Evolutionary conservation across 2,797 vertebrate species (phyloP), one percentile per base, ranked within the genome.

Genomic region (Dallia pectoralis): DNA sequence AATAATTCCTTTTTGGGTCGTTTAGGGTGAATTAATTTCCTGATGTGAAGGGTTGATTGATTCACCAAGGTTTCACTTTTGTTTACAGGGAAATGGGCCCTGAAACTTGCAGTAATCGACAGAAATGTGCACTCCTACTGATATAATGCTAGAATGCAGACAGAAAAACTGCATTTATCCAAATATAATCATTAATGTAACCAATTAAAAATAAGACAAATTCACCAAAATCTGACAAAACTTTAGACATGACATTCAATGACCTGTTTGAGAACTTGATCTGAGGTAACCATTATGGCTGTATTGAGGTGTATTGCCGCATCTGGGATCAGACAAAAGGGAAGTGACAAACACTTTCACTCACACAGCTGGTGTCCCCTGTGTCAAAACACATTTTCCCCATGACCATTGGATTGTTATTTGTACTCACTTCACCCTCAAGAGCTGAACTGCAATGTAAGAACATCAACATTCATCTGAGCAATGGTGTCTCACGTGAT

Each of bases 341-440:
- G 93, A 94, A 94, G 89, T 92, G 84, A 73, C 64, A 1, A 73
- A 66, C 77, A 68, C n/a, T 61, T 29, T 73, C 71, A 85, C 77
- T 73, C 69, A n/a, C 33, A 69, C 87, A 91, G 75, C 89, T 91
- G 91, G 69, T 88, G 78, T 82, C 91, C 89, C 91, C 87, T 78
- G 44, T 1, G 22, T 61, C 40, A 70, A 84, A 74, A 59, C 25
- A 19, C 8, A 6, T 32, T 70, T 70, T 36, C 30, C 30, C 33
- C n/a, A 15, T 14, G 4, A 33, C 15, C 33, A 73, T 65, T 30
- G 18, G 36, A 66, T 72, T 36, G n/a, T 74, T 56, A 32, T 27
- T 9, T 25, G 69, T 59, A 15, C 16, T 51, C 25, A 1, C 8
- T 32, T 15, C 15, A 68, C 6, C 27, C 11, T 49, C 14, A 49